Evolutionary conservation across 2,888 invertebrate species (phyloP).

Genomic region (Latrodectus elegans): DNA sequence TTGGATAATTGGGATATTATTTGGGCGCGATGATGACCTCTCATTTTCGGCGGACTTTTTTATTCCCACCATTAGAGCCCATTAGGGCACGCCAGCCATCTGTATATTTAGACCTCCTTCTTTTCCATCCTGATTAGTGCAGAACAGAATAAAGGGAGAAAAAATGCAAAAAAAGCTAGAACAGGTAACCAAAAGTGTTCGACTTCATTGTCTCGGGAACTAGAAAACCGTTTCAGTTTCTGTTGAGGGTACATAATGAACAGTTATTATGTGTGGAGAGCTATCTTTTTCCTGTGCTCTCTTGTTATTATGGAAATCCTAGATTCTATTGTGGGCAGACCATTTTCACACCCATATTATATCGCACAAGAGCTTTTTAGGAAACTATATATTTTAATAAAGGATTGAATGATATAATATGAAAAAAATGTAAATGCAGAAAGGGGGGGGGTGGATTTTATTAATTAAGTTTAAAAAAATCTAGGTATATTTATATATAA

Average conservation of each 20-base stretch:
- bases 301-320: neutral
- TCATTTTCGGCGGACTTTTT: constrained; percentile 62
- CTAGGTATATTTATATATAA: too few species aligned
- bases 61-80: constrained; percentile 62
- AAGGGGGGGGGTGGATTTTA: too few species aligned
- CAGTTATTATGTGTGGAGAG: constrained; percentile 19
- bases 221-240: neutral
- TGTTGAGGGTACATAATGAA: constrained; percentile 11
- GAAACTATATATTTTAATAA: neutral
- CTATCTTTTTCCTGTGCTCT: neutral
- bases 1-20: constrained; percentile 52
- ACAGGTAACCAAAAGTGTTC: constrained; percentile 26
- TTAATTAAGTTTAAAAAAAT: too few species aligned
- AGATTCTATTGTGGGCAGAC: neutral
- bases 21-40: constrained; percentile 58
- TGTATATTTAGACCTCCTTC: constrained; percentile 15
- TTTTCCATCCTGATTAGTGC: neutral
- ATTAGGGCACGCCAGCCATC: constrained; percentile 64
- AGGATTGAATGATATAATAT: neutral
- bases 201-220: constrained; percentile 2
- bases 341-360: neutral
- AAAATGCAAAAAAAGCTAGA: neutral
- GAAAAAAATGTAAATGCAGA: too few species aligned
- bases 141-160: neutral
- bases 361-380: neutral